Base-by-base conservation (phyloP, 1,140 invertebrate species). In the Harpegnathos saltator region DNA sequence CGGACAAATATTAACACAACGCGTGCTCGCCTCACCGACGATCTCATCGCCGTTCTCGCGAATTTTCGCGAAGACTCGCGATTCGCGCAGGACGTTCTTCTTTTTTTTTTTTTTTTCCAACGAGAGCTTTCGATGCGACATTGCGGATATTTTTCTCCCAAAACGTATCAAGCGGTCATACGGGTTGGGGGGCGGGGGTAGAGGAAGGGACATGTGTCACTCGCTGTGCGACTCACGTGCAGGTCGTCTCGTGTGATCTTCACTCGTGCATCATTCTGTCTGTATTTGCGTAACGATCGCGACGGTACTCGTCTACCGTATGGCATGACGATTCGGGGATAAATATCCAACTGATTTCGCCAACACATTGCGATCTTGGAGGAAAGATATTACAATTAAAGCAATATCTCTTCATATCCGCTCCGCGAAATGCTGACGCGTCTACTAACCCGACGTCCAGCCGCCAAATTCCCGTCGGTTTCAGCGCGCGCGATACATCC, bases 1-100 rank as follows among this genome's bases (percentile, higher is more conserved):
- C 15, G 15, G 26, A 26, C 50, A 77, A 56, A 77, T 52, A 77
- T 77, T 54, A 38, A 66, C 33, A 65, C 14, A 68, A 66, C 29
- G 44, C 33, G 62, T 24, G 9, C 38, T 17, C 1, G 24, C 1
- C 22, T 66, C 19, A 15, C 38, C 5, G 54, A 77, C 22, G 14
- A 38, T 68, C 29, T 54, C 19, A 15, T 56, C 5, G 54, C 54
- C 24, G 14, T 54, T 68, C 29, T 15, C 19, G 19, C 14, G 66
- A n/a, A 29, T 77, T n/a, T 68, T 54, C n/a, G 38, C 5, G 4
- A 52, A 54, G 29, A 38, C 44, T 12, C n/a, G 63, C 1, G 22
- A 29, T 29, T 77, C 48, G 12, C 11, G 0, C 15, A 26, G n/a
- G n/a, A n/a, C n/a, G n/a, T n/a, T n/a, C n/a, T n/a, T n/a, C n/a